Evolutionary conservation across 2,888 invertebrate genomes (phyloP), one percentile per base, ranked within the genome.

Genomic region (Stomorhina lunata): DNA sequence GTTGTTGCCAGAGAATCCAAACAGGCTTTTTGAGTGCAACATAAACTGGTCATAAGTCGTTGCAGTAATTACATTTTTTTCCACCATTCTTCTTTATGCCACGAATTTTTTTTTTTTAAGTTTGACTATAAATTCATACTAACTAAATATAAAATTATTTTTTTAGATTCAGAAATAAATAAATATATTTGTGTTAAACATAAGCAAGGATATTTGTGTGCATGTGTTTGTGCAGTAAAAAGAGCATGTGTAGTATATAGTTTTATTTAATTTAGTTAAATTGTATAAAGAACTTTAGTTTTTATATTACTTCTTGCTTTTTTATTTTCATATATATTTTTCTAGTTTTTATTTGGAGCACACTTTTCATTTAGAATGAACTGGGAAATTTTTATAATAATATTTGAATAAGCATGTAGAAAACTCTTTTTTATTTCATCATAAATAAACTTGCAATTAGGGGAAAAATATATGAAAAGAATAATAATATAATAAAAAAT

Each of bases 381-480:
- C n/a, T 45, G 7, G 15, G 20, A 57, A 27, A 57, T 34, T 34
- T 15, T 12, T 25, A 66, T n/a, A 63, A 45, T 73, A 59, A 71
- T 72, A 72, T 61, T 72, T 72, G 55, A 15, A 32, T n/a, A 43
- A 53, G 40, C 40, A 53, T 37, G 40, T 55, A 22, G 48, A 27
- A 2, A 65, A 37, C 15, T 10, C 17, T 22, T 32, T 29, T 20
- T 2, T 29, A 2, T 37, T 29, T 12, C 12, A 57, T 20, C 37
- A 29, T 15, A 76, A 76, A 59, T 40, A 76, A 59, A 68, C 66
- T 68, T 59, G 22, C 50, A 76, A 76, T 76, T 76, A 76, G 66
- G 34, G 27, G 48, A 43, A 57, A 50, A 29, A 40, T 22, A 68
- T 59, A 1, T 50, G 2, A 40, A 68, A 20, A 22, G 59, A 34